Evolutionary conservation across 2,888 invertebrate species (phyloP), one percentile per base, ranked within the genome.

Genomic region (Agrotis puta): DNA sequence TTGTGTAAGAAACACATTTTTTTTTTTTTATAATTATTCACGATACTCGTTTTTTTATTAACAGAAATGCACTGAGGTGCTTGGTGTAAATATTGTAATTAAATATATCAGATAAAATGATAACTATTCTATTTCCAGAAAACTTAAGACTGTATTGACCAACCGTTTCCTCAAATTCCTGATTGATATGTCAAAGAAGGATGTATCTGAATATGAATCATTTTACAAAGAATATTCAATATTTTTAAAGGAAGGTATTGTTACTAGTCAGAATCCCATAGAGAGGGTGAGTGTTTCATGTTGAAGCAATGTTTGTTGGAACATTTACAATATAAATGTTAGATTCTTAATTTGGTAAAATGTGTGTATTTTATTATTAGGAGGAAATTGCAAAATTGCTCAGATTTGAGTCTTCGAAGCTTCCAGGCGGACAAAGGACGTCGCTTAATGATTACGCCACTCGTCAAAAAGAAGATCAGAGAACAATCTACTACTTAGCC

Each of bases 211-310:
- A 59, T 99, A 98, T 92, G 97, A 97, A 67, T 97, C 97, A 58
- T 99, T 99, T 93, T 99, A 99, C 92, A 97, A 97, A 74, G 99
- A 99, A 87, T 99, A 99, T 90, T 98, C 98, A 0, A 93, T 99
- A 67, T 99, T 99, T 91, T 96, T 99, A 65, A 99, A 99, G 90
- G 99, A 99, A 94, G 99, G 99, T 50, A 98, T 99, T 88, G 98
- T 99, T 48, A 98, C 98, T 2, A 98, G 98, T 81, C 97, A 97
- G 61, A 98, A 98, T 90, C 97, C 98, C 81, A 90, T 97, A 6
- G 98, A 98, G 91, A 99, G 98, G 96, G 98, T 98, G 95, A 76
- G 47, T 74, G 13, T 51, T 79, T 20, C 14, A 47, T 22, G 48
- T 20, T 33, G 13, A 70, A 59, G 43, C 2, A 43, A 47, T 59